phyloP scores from a whole-genome alignment of 1,140 invertebrate genomes.

The Saccostrea echinata region DNA sequence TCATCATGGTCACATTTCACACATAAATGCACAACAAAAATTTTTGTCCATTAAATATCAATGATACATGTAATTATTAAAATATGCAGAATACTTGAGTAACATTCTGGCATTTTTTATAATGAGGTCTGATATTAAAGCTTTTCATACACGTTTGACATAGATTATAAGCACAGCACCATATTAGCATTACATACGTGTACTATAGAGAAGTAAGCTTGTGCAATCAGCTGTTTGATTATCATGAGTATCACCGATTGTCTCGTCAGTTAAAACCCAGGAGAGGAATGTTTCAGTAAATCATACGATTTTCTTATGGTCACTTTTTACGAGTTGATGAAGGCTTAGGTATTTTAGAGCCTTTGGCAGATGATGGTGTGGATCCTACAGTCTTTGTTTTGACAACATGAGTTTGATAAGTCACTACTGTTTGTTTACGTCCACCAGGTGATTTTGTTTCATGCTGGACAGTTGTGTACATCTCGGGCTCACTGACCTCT shows the following conservation, averaged over 20 bases:
- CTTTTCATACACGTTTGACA: constrained; percentile 13
- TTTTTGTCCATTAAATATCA: not conserved
- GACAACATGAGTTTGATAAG: constrained; percentile 76
- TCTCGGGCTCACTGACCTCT: constrained; percentile 82
- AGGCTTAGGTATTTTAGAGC: constrained; percentile 70
- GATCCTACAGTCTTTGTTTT: constrained; percentile 67
- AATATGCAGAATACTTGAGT: not conserved
- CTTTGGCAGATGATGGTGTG: constrained; percentile 59
- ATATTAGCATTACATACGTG: constrained; percentile 10
- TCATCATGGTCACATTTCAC: too few species aligned
- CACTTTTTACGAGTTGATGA: constrained; percentile 50
- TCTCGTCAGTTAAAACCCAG: not conserved
- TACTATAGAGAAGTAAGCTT: not conserved
- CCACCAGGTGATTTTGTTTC: constrained; percentile 73
- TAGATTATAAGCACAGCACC: constrained; percentile 21
- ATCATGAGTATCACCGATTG: constrained; percentile 26
- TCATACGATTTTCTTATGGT: not conserved
- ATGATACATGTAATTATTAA: not conserved
- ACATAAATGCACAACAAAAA: not conserved
- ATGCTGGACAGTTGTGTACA: constrained; percentile 75
- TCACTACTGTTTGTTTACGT: constrained; percentile 73
- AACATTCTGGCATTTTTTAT: not conserved
- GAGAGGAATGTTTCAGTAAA: constrained; percentile 31
- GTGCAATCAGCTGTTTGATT: constrained; percentile 15
- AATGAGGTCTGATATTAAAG: constrained; percentile 4